Conservation (phyloP, 2,888 invertebrate species). For the Quadroppia sp. region DNA sequence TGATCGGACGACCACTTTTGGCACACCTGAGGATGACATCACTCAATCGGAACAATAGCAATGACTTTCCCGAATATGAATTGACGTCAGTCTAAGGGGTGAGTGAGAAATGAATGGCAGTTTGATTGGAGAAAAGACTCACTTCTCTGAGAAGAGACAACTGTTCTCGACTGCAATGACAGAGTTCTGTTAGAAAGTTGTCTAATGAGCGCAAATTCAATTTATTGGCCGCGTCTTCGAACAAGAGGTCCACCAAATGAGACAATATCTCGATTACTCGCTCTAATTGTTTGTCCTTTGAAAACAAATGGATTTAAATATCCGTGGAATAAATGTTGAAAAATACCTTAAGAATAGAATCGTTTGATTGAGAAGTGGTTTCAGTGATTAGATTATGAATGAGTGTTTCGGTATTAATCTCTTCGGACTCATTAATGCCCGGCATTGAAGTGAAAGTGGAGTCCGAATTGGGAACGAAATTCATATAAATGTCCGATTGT, state of each 20-base stretch:
- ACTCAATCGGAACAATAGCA: conserved; percentile 73
- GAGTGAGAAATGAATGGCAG: background rate
- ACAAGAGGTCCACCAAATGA: conserved; percentile 82
- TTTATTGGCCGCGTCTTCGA: conserved; percentile 80
- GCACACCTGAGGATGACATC: conserved; percentile 83
- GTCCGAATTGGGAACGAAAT: conserved; percentile 11
- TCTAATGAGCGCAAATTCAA: conserved; percentile 77
- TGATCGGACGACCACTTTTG: conserved; percentile 75
- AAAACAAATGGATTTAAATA: background rate
- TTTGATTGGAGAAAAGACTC: background rate
- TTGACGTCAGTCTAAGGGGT: conserved; percentile 33
- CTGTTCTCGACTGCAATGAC: conserved; percentile 78
- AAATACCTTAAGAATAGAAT: conserved; percentile 24
- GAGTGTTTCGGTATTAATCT: conserved; percentile 40
- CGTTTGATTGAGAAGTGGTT: background rate
- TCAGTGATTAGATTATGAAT: conserved; percentile 37
- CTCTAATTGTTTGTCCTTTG: conserved; percentile 67
- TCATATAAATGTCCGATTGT: conserved; percentile 17
- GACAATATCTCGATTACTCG: conserved; percentile 84
- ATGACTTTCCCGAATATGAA: conserved; percentile 47
- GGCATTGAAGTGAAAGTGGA: conserved; percentile 36
- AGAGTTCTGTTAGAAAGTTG: conserved; percentile 74
- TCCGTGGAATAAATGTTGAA: too few relatives aligned
- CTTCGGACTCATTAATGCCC: conserved; percentile 42
- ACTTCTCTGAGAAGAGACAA: conserved; percentile 52